phyloP scores from a whole-genome alignment of 2,888 invertebrate species.

The Cephus nigrinus region DNA sequence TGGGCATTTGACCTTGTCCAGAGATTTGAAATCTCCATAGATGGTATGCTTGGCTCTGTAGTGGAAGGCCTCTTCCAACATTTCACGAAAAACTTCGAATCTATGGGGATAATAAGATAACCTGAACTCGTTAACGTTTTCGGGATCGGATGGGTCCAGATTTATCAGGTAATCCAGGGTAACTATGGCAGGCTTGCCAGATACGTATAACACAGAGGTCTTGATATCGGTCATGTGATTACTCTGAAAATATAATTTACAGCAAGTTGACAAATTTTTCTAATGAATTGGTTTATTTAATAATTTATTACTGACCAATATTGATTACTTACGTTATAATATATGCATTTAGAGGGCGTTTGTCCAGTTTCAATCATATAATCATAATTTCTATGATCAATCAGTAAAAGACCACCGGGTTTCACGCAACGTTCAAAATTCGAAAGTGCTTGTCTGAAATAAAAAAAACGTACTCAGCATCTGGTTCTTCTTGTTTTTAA shows the following conservation, averaged over 20 bases:
- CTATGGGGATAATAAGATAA: constrained; percentile 90
- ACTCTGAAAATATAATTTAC: constrained; percentile 70
- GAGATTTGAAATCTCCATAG: constrained; percentile 84
- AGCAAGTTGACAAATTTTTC: not conserved
- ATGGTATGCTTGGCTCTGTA: constrained; percentile 74
- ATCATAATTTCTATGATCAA: constrained; percentile 92
- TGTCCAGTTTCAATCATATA: constrained; percentile 80
- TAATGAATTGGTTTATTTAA: not conserved
- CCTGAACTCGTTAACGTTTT: constrained; percentile 79
- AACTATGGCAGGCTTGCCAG: constrained; percentile 80
- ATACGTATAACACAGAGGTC: constrained; percentile 84
- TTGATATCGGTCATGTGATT: constrained; percentile 84
- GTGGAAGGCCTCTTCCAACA: constrained; percentile 80
- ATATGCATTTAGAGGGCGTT: constrained; percentile 86
- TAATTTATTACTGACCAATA: not conserved
- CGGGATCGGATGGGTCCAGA: constrained; percentile 47
- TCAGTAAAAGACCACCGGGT: constrained; percentile 85
- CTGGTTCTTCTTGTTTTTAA: not conserved
- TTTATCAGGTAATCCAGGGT: constrained; percentile 84
- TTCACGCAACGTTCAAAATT: constrained; percentile 87
- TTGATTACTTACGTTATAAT: constrained; percentile 82
- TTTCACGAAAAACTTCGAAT: constrained; percentile 76
- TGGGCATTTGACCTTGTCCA: constrained; percentile 74
- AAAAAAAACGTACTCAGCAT: constrained; percentile 19
- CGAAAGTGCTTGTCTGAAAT: constrained; percentile 73